Base-by-base conservation (phyloP, 2,888 invertebrate genomes). In the Aporophyla lueneburgensis region DNA sequence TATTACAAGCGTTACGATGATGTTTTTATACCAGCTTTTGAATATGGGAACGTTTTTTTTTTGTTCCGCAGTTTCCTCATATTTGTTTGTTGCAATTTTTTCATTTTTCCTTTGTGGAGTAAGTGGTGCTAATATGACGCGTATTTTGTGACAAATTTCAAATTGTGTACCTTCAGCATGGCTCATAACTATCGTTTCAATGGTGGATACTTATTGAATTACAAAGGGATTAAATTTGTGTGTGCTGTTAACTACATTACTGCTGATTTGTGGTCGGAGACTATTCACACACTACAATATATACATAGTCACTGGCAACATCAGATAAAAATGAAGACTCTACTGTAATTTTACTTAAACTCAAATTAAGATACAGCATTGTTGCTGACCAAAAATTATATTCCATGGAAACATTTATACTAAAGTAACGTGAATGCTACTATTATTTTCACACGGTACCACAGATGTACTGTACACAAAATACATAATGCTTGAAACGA, bases 1-100 rank as follows among this genome's bases (percentile, higher is more conserved):
- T 87, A 84, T 87, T 75, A 82, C 88, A 77, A 67, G 69, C 76
- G 71, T 80, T 77, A 63, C 71, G 70, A 67, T 76, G 76, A 84
- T 82, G 74, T 88, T 81, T 88, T 84, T 87, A 76, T 86, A 72
- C 66, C 68, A 71, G 85, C 73, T 85, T 86, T 81, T 86, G 87
- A 86, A 86, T 84, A 76, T 67, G 33, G 63, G 49, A 51, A 43
- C 40, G 43, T 49, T 84, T 78, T 33, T n/a, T 33, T 56, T 63
- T 70, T 76, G 56, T 65, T 63, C 19, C 24, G 14, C 7, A 27
- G 21, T 68, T 67, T 73, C 51, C 14, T 78, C 65, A 33, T 67
- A 62, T 86, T 76, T 61, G 24, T 7, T 72, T 65, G 24, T 54
- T 5, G 56, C 10, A 40, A 10, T 80, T 83, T 74, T 66, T 71